Conservation (phyloP, 2,113 vertebrate species). For the Erythrocercus mccallii region DNA sequence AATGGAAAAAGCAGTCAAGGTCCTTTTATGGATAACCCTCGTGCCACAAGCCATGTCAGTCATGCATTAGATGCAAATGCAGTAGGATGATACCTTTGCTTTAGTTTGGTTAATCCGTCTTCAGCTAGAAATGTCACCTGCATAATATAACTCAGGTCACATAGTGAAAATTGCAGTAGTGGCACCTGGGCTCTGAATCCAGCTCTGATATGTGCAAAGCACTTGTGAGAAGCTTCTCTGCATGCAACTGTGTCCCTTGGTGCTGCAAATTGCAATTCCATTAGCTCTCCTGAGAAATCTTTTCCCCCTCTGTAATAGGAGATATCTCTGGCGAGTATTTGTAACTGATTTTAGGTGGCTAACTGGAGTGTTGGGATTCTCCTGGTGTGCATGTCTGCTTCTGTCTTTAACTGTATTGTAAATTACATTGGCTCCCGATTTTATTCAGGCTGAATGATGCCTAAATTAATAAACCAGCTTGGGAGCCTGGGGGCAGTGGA, state of each 20-base stretch:
- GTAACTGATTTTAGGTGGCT: not conserved
- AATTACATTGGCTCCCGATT: not conserved
- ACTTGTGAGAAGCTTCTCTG: not conserved
- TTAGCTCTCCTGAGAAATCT: not conserved
- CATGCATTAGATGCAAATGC: not conserved
- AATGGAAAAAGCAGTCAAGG: not conserved
- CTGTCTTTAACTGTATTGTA: not conserved
- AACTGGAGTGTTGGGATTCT: not conserved
- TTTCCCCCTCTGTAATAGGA: not conserved
- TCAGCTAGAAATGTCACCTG: not conserved
- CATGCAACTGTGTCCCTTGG: accelerated
- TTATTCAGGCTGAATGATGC: not conserved
- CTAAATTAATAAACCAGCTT: not conserved
- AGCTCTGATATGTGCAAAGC: not conserved
- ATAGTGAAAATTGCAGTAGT: not conserved
- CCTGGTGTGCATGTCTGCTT: not conserved
- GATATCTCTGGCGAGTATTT: not conserved
- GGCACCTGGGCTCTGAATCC: not conserved
- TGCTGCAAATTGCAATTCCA: not conserved
- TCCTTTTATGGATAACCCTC: not conserved
- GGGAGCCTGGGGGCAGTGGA: not conserved
- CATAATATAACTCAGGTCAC: accelerated
- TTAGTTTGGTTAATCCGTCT: not conserved
- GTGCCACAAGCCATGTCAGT: accelerated
- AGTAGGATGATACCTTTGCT: not conserved